These are phyloP conservation scores for Argyrosomus japonicus DNA, from an alignment of 2,113 vertebrate species.

Conservation along the genomic window DNA sequence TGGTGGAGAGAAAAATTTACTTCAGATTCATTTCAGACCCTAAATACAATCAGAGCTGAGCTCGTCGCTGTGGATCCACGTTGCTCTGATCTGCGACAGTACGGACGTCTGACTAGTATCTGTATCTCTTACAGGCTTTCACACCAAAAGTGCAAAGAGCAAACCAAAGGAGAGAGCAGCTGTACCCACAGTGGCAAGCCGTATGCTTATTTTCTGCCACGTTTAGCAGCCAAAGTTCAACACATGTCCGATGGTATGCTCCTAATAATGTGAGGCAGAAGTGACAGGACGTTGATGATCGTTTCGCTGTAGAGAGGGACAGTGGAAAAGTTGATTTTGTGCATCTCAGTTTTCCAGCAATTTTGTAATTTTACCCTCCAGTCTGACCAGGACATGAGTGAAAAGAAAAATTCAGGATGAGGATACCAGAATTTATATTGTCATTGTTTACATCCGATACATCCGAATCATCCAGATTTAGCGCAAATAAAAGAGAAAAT, in stretches of 20 bases:
- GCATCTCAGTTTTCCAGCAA: not conserved
- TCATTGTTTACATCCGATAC: not conserved
- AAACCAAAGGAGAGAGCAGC: not conserved
- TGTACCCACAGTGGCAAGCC: not conserved
- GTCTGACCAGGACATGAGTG: not conserved
- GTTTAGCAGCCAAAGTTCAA: not conserved
- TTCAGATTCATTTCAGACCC: slow-evolving; percentile 41
- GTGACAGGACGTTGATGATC: not conserved
- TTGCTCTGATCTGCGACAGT: slow-evolving; percentile 5
- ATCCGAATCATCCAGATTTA: not conserved
- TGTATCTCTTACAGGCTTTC: not conserved
- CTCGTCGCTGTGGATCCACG: not conserved
- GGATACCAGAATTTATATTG: not conserved
- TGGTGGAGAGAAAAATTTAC: not conserved
- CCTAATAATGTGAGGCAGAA: not conserved
- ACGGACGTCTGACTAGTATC: not conserved
- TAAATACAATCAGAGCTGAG: slow-evolving; percentile 12
- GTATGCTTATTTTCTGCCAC: not conserved
- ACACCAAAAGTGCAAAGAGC: slow-evolving; percentile 21
- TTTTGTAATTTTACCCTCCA: not conserved
- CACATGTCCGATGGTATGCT: not conserved
- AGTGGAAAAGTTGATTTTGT: not conserved
- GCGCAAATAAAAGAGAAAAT: not conserved
- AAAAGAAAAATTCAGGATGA: not conserved
- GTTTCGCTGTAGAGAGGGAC: not conserved